phyloP scores from a whole-genome alignment of 2,113 vertebrate genomes.

The Chaenogobius annularis region DNA sequence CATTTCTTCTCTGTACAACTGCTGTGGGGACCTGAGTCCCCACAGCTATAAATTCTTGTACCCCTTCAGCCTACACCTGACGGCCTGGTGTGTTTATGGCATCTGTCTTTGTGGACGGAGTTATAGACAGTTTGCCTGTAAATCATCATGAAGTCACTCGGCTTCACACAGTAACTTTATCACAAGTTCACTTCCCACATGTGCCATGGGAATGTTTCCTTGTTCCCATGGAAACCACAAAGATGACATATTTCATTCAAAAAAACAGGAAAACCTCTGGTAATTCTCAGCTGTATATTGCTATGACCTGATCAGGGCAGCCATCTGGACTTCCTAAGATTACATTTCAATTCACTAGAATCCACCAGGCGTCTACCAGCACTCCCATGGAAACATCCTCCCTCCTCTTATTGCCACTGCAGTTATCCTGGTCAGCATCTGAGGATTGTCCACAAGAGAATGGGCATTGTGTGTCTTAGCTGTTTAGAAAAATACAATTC shows the following conservation, averaged over 20 bases:
- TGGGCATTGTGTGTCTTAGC: no score
- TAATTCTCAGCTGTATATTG: slow-evolving; percentile 37
- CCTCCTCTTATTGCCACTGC: slow-evolving; percentile 11
- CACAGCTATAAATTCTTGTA: neutral
- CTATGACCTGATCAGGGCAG: slow-evolving; percentile 19
- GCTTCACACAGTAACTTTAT: slow-evolving; percentile 48
- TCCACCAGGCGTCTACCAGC: slow-evolving; percentile 30
- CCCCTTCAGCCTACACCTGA: neutral
- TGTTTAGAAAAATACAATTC: no score
- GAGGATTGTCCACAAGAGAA: neutral
- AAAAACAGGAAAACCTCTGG: slow-evolving; percentile 31
- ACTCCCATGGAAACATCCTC: slow-evolving; percentile 34
- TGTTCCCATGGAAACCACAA: slow-evolving; percentile 53
- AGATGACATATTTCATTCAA: slow-evolving; percentile 45
- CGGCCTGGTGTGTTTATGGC: neutral
- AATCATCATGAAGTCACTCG: slow-evolving; percentile 46
- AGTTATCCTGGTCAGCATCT: slow-evolving; percentile 10
- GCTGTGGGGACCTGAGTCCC: neutral
- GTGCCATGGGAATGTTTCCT: slow-evolving; percentile 54
- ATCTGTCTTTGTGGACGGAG: slow-evolving; percentile 39
- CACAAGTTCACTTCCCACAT: slow-evolving; percentile 23
- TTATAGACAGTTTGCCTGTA: slow-evolving; percentile 42
- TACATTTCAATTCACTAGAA: slow-evolving; percentile 41
- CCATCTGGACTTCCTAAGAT: slow-evolving; percentile 49
- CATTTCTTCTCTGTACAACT: neutral